phyloP scores from a whole-genome alignment of 2,888 invertebrate genomes.

The Drosophila tripunctata region DNA sequence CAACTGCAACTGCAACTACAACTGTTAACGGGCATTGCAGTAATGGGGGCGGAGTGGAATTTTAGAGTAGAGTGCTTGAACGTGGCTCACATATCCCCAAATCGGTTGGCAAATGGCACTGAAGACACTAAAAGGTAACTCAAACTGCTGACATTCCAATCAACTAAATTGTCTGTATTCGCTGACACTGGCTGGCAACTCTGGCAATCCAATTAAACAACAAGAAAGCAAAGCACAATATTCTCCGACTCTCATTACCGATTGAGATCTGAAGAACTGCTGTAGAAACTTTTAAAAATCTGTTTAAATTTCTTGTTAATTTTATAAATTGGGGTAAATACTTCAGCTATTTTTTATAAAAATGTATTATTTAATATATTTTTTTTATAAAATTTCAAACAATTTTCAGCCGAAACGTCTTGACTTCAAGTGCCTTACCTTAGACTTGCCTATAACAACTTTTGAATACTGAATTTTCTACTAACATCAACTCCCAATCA shows the following conservation, averaged over 20 bases:
- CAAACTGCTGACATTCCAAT: constrained; percentile 3
- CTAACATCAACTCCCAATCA: neutral
- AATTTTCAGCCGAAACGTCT: no score
- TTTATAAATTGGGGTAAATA: no score
- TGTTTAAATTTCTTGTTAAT: no score
- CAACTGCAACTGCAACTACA: no score
- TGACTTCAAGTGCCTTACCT: neutral
- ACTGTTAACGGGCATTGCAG: no score
- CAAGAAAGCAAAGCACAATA: no score
- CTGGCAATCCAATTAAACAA: neutral
- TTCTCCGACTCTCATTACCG: no score
- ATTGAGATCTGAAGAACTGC: no score
- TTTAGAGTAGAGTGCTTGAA: neutral
- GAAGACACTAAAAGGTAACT: neutral
- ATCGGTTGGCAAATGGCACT: constrained; percentile 1
- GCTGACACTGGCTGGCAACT: neutral
- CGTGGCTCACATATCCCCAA: neutral
- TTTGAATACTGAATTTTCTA: constrained; percentile 14
- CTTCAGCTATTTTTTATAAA: no score
- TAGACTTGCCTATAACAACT: neutral
- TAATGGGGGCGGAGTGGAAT: neutral
- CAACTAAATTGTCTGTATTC: neutral
- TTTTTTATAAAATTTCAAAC: no score
- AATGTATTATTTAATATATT: no score
- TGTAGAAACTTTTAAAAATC: no score